phyloP scores from a whole-genome alignment of 1,140 invertebrate species.

The Drosophila navojoa region DNA sequence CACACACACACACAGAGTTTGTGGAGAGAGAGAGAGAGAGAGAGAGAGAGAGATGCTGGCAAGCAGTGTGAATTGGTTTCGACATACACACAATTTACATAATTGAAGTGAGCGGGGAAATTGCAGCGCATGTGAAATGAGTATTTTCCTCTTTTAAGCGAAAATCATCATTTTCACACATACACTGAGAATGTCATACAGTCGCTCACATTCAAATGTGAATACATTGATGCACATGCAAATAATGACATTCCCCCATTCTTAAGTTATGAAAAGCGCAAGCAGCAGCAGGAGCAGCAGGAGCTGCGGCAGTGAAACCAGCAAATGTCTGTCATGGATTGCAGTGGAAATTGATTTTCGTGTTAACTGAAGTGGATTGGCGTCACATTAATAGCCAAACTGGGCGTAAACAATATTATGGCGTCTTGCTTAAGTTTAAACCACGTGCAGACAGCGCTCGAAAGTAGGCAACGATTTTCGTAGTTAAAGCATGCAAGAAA shows the following conservation, averaged over 20 bases:
- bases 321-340: slow-evolving; percentile 59
- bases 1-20: slow-evolving; percentile 10
- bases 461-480: slow-evolving; percentile 24
- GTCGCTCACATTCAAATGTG: slow-evolving; percentile 38
- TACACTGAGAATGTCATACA: slow-evolving; percentile 1
- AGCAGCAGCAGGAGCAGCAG: slow-evolving; percentile 21
- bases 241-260: slow-evolving; percentile 55
- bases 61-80: slow-evolving; percentile 72
- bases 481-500: not conserved
- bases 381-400: slow-evolving; percentile 61
- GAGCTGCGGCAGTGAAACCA: slow-evolving; percentile 8
- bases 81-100: slow-evolving; percentile 79
- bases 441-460: not conserved
- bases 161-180: slow-evolving; percentile 64
- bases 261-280: slow-evolving; percentile 27
- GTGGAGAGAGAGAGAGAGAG: slow-evolving; percentile 16
- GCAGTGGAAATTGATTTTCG: slow-evolving; percentile 67
- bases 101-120: slow-evolving; percentile 80
- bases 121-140: slow-evolving; percentile 77
- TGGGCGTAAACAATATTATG: slow-evolving; percentile 63
- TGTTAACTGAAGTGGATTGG: slow-evolving; percentile 45
- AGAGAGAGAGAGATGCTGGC: no score
- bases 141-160: slow-evolving; percentile 69
- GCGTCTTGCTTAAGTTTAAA: slow-evolving; percentile 15
- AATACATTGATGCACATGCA: slow-evolving; percentile 36